Conservation (phyloP, 2,113 vertebrate genomes). For the Kobus ellipsiprymnus region DNA sequence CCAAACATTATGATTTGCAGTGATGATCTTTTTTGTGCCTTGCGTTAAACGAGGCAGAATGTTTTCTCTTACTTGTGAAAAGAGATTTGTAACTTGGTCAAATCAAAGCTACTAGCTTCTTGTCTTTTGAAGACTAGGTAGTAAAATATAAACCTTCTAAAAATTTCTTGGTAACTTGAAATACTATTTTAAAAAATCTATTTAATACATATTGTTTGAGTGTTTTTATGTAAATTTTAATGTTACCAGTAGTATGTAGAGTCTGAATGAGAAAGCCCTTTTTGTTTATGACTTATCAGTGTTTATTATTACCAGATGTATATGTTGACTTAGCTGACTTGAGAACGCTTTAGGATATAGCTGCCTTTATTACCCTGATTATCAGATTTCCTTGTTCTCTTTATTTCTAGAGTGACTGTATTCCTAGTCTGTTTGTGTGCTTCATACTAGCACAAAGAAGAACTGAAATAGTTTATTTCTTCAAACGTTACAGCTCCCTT, state of each 20-base stretch:
- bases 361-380: background rate
- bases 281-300: slow-evolving; percentile 49
- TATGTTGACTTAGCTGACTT: slow-evolving; percentile 12
- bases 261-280: slow-evolving; percentile 43
- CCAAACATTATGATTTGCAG: slow-evolving; percentile 54
- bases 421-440: background rate
- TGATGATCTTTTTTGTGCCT: slow-evolving; percentile 46
- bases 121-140: slow-evolving; percentile 44
- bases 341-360: background rate
- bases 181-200: background rate
- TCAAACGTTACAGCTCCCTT: background rate
- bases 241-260: slow-evolving; percentile 7
- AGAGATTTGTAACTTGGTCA: slow-evolving; percentile 50
- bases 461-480: background rate
- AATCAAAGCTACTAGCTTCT: slow-evolving; percentile 11
- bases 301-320: slow-evolving; percentile 51
- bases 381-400: background rate
- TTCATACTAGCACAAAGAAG: background rate
- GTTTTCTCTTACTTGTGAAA: slow-evolving; percentile 45
- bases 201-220: slow-evolving; percentile 24
- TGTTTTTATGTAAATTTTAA: slow-evolving; percentile 40
- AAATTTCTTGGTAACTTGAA: slow-evolving; percentile 45
- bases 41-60: slow-evolving; percentile 19
- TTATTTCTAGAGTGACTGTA: background rate
- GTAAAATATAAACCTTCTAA: background rate